Evolutionary conservation across 2,113 vertebrate species (phyloP).

Genomic region (Oenanthe oenanthe): DNA sequence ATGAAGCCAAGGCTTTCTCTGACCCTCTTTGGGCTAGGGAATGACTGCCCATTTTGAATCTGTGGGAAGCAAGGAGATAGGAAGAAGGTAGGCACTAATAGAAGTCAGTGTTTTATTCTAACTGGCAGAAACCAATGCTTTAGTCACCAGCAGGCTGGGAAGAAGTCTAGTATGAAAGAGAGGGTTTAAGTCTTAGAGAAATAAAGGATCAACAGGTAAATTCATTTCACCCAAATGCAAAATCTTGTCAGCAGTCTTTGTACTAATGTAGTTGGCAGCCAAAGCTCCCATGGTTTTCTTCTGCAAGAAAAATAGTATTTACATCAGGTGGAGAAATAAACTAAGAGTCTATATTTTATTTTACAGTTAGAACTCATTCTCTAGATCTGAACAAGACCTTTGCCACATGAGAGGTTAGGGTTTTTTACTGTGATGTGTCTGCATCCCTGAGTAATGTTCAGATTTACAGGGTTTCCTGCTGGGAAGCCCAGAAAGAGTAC

Average conservation of each 20-base stretch:
- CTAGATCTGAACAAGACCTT: neutral
- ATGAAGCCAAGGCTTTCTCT: neutral
- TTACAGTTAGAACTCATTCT: neutral
- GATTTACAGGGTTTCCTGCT: neutral
- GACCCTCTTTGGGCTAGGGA: neutral
- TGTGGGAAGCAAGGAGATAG: neutral
- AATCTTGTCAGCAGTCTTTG: neutral
- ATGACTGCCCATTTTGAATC: neutral
- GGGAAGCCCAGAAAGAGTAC: neutral
- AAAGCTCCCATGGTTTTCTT: neutral
- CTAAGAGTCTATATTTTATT: neutral
- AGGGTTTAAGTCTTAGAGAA: neutral
- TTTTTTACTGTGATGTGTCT: neutral
- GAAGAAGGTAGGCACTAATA: neutral
- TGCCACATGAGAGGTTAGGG: neutral
- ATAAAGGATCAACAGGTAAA: neutral
- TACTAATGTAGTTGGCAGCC: neutral
- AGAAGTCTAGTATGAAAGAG: neutral
- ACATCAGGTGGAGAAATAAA: neutral
- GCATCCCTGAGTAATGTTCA: neutral
- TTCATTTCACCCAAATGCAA: neutral
- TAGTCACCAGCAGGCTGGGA: neutral
- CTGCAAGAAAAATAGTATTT: neutral
- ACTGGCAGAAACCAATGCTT: neutral
- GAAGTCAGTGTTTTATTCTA: neutral